Evolutionary conservation across 2,113 vertebrate genomes (phyloP).

Genomic region (Microcebus griseorufus): DNA sequence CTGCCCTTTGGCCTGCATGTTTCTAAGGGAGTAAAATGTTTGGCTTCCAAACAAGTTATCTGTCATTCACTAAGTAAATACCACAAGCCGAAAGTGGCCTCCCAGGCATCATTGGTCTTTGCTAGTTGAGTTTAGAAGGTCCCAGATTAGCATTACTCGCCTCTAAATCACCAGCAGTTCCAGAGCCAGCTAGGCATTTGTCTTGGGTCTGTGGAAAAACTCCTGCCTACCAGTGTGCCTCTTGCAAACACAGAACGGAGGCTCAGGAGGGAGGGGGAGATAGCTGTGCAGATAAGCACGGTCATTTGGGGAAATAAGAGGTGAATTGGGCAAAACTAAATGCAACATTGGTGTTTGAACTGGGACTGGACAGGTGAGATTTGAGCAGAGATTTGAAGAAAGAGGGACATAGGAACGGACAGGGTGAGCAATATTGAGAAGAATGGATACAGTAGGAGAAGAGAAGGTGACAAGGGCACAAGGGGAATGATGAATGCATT

Average conservation of each 20-base stretch:
- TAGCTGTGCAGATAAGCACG: not conserved
- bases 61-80: conserved; percentile 69
- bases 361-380: not conserved
- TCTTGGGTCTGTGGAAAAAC: not conserved
- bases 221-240: not conserved
- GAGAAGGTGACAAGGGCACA: not conserved
- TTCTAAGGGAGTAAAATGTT: conserved; percentile 77
- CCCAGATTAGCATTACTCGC: not conserved
- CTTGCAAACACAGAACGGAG: not conserved
- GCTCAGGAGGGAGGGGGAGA: fast-evolving
- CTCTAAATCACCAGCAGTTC: conserved; percentile 43
- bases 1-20: conserved; percentile 76
- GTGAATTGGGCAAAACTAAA: not conserved
- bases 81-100: conserved; percentile 54
- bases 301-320: not conserved
- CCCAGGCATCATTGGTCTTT: conserved; percentile 54
- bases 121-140: conserved; percentile 41
- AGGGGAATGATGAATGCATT: not conserved
- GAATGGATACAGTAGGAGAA: not conserved
- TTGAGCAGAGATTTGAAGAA: not conserved
- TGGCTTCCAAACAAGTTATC: conserved; percentile 78
- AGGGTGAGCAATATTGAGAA: not conserved
- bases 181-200: not conserved
- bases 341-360: not conserved
- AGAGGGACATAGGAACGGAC: not conserved